These are phyloP conservation scores for Malaclemys terrapin DNA, from an alignment of 2,113 vertebrate genomes.

Conservation along the genomic window DNA sequence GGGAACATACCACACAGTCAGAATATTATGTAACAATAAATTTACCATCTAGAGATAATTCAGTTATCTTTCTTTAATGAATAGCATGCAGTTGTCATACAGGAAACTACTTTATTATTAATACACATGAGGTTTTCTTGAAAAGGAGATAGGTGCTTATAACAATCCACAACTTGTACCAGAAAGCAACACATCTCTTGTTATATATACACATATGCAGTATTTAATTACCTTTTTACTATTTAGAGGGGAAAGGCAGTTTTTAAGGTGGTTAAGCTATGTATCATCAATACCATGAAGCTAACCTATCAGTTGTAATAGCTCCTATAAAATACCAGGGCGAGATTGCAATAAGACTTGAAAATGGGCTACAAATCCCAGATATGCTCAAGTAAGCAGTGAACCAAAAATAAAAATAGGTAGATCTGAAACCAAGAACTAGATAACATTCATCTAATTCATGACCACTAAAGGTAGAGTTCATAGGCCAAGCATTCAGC, in stretches of 20 bases:
- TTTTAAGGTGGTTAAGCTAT: conserved; percentile 80
- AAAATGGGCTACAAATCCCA: conserved; percentile 93
- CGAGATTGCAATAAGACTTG: conserved; percentile 87
- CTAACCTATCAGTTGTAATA: conserved; percentile 90
- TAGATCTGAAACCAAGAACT: conserved; percentile 83
- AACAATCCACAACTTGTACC: conserved; percentile 29
- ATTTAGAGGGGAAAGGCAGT: conserved; percentile 72
- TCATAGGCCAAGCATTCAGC: conserved; percentile 82
- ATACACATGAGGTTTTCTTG: not conserved
- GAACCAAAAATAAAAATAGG: conserved; percentile 90
- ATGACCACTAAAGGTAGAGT: conserved; percentile 79
- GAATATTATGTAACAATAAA: not conserved
- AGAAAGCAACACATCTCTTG: conserved; percentile 71
- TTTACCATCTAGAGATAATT: not conserved
- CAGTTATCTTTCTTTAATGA: conserved; percentile 30
- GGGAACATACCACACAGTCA: not conserved
- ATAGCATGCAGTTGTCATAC: not conserved
- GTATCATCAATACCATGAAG: conserved; percentile 87
- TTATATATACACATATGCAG: conserved; percentile 64
- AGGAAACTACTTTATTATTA: not conserved
- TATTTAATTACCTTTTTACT: conserved; percentile 81
- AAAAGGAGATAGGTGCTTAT: conserved; percentile 46
- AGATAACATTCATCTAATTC: conserved; percentile 83
- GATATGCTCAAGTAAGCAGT: conserved; percentile 87
- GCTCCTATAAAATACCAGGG: conserved; percentile 88